phyloP scores from a whole-genome alignment of 2,888 invertebrate species.

The Rutpela maculata region DNA sequence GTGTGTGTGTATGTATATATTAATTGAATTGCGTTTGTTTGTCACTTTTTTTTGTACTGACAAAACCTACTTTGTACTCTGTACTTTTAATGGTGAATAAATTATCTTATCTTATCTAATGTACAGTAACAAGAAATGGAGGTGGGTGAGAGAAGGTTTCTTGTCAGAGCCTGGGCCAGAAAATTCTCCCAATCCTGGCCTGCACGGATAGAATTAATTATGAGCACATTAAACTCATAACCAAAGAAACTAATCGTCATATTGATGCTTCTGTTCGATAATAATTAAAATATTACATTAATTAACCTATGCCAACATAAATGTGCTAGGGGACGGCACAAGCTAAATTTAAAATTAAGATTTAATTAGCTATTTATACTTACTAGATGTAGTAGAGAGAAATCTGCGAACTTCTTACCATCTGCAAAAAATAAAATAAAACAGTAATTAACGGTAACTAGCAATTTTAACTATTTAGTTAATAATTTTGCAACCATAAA shows the following conservation, averaged over 20 bases:
- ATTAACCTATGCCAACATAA: background rate
- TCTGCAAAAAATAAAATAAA: constrained; percentile 40
- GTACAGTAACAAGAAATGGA: too few relatives aligned
- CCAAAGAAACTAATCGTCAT: background rate
- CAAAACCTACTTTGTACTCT: too few relatives aligned
- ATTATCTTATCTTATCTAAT: too few relatives aligned
- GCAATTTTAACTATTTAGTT: constrained; percentile 19
- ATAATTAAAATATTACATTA: constrained; percentile 12
- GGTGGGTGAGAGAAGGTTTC: too few relatives aligned
- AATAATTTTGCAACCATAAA: constrained; percentile 8
- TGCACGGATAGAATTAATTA: constrained; percentile 3
- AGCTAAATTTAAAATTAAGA: constrained; percentile 18
- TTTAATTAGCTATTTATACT: constrained; percentile 10
- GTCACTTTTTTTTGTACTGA: too few relatives aligned
- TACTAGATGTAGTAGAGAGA: background rate
- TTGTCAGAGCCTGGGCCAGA: too few relatives aligned
- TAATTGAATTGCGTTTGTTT: too few relatives aligned
- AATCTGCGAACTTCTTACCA: constrained; percentile 37
- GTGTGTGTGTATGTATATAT: too few relatives aligned
- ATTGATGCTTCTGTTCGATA: background rate
- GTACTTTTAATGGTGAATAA: too few relatives aligned
- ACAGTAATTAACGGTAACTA: constrained; percentile 26
- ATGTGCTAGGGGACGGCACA: background rate
- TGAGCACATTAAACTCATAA: constrained; percentile 7
- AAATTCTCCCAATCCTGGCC: too few relatives aligned